Base-by-base conservation (phyloP, 2,113 vertebrate genomes). In the Oreochromis tanganicae region DNA sequence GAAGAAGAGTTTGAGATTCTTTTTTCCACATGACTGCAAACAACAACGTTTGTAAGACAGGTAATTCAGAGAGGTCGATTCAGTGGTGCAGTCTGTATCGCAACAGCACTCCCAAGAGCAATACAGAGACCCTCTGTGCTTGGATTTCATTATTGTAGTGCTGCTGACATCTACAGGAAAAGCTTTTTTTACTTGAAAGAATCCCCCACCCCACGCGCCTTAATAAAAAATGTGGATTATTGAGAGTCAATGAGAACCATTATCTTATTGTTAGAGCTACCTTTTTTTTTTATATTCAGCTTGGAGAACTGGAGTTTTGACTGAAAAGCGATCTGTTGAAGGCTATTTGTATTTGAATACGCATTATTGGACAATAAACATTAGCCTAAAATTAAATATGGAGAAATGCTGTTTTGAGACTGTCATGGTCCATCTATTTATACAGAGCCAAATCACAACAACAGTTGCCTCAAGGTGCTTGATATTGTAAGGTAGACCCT, bases 131-230 rank as follows among this genome's bases (percentile, higher is more conserved):
- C 17, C 3, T 46, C 4, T 21, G 13, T 16, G 10, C 16, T 56
- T 5, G 13, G 46, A 57, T 54, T 7, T 50, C 11, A 34, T 55
- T 14, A 12, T 32, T 73, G 75, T 9, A 13, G 32, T 78, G n/a
- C 5, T 83, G 73, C 85, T 89, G 89, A 85, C 83, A 83, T 50
- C 86, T 88, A 21, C 38, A n/a, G 88, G 80, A 80, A 1, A 66
- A 32, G 7, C 29, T 61, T n/a, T 19, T 0, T n/a, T 13, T 6
- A 34, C 29, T 34, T n/a, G 17, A 29, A 29, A 52, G 16, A 32
- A 78, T 38, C 61, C 34, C 34, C 17, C 17, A 7, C 57, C 2
- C 59, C 57, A 61, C 8, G 1, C 1, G 0, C 12, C 34, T 38
- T 41, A 61, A 17, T 50, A 6, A 68, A 6, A 61, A 34, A 21